phyloP scores from a whole-genome alignment of 2,797 vertebrate genomes.

The Poeciliopsis presidionis region DNA sequence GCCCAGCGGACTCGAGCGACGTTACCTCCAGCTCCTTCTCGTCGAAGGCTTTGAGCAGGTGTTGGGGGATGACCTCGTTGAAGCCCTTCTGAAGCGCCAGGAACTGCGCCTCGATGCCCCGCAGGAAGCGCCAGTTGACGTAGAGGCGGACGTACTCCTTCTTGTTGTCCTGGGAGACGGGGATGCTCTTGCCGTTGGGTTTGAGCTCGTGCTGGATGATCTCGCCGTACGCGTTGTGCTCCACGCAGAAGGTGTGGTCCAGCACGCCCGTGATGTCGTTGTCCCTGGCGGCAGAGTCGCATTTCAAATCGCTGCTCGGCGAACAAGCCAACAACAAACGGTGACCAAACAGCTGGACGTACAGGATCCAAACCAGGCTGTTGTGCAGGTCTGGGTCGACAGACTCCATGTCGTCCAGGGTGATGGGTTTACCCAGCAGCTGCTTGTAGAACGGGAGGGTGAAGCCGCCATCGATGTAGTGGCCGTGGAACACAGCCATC shows the following conservation, averaged over 20 bases:
- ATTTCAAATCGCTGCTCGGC: not conserved
- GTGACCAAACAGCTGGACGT: not conserved
- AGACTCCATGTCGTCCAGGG: constrained; percentile 96
- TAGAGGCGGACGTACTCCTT: constrained; percentile 96
- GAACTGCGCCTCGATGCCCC: constrained; percentile 97
- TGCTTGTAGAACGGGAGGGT: constrained; percentile 98
- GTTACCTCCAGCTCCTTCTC: constrained; percentile 97
- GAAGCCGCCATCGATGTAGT: constrained; percentile 98
- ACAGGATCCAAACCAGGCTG: constrained; percentile 99
- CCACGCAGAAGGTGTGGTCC: constrained; percentile 98
- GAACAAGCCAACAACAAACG: not conserved
- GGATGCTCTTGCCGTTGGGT: constrained; percentile 94
- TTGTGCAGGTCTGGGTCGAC: constrained; percentile 98
- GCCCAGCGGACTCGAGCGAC: too few relatives aligned
- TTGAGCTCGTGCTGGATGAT: constrained; percentile 98
- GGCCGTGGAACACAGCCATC: constrained; percentile 98
- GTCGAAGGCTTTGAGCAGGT: constrained; percentile 96
- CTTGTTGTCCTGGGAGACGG: constrained; percentile 92
- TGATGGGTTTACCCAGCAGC: constrained; percentile 96
- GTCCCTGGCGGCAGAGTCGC: constrained; percentile 65
- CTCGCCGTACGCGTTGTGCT: constrained; percentile 96
- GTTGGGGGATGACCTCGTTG: constrained; percentile 98
- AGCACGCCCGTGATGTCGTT: constrained; percentile 98
- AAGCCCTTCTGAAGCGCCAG: constrained; percentile 98
- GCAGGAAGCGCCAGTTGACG: constrained; percentile 97